Conservation (phyloP, 1,140 invertebrate genomes). For the Carcinoscorpius rotundicauda region DNA sequence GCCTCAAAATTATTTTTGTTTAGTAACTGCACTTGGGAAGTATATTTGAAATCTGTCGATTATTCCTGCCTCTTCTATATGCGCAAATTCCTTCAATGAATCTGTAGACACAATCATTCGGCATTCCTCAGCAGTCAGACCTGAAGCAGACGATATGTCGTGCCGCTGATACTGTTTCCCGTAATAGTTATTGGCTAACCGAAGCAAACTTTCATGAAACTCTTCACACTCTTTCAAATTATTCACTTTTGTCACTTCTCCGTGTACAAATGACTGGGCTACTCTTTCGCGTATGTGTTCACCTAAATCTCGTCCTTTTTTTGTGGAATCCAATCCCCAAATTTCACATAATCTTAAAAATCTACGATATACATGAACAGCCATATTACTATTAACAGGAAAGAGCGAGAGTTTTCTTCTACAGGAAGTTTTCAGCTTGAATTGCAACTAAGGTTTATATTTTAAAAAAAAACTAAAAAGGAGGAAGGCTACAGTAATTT, state of each 20-base stretch:
- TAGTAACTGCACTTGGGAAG: too few species aligned
- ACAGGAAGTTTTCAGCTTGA: too few species aligned
- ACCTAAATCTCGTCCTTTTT: constrained; percentile 61
- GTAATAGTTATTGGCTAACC: constrained; percentile 54
- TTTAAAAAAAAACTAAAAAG: too few species aligned
- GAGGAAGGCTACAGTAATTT: too few species aligned
- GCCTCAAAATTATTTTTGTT: too few species aligned
- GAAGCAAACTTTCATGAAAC: constrained; percentile 53
- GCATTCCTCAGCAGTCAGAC: constrained; percentile 54
- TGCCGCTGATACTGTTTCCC: constrained; percentile 44
- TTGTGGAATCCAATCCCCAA: constrained; percentile 61
- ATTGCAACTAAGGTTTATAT: too few species aligned
- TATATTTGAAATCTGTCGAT: too few species aligned
- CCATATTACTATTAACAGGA: constrained; percentile 3
- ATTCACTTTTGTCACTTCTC: constrained; percentile 40
- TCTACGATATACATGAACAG: constrained; percentile 34
- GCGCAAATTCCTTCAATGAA: constrained; percentile 43
- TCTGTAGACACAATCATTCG: constrained; percentile 54
- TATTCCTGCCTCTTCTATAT: too few species aligned
- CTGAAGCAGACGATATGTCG: constrained; percentile 46
- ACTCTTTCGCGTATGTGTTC: constrained; percentile 56
- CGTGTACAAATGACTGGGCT: constrained; percentile 47
- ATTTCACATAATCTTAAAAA: constrained; percentile 59
- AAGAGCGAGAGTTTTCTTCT: too few species aligned
- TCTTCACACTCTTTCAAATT: constrained; percentile 44